A percentile compares a stretch with the other conserved stretches of the same genome.
phyloP scores from a whole-genome alignment of 2,797 vertebrate genomes.

The Paratrypauchen microcephalus region DNA sequence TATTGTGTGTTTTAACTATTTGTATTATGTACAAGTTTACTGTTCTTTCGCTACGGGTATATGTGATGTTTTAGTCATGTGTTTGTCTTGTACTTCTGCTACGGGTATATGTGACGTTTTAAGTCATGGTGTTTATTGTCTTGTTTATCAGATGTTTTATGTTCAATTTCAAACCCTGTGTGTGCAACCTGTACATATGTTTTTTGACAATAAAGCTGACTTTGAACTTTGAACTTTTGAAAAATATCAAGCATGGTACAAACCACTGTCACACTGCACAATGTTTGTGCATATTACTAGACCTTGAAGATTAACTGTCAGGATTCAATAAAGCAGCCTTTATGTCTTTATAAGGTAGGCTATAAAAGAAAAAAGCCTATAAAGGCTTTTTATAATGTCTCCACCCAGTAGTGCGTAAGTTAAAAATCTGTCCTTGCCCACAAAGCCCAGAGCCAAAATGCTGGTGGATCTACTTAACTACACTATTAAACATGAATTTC shows the following conservation, averaged over 20 bases:
- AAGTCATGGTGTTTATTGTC: too few species aligned
- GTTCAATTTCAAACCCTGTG: too few species aligned
- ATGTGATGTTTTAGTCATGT: too few species aligned
- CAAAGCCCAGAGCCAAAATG: conserved; percentile 45
- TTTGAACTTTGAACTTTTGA: too few species aligned
- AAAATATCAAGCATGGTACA: not conserved
- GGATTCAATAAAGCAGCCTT: conserved; percentile 22
- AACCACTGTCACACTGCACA: not conserved
- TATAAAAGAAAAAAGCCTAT: conserved; percentile 13
- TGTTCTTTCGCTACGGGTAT: too few species aligned
- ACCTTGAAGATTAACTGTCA: conserved; percentile 2
- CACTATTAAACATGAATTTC: conserved; percentile 47
- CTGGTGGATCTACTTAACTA: conserved; percentile 41
- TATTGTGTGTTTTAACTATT: too few species aligned
- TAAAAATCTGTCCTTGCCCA: conserved; percentile 37
- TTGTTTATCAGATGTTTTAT: too few species aligned
- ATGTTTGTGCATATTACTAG: conserved; percentile 5
- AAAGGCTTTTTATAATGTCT: conserved; percentile 36
- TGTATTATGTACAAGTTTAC: too few species aligned
- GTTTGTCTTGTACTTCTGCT: too few species aligned
- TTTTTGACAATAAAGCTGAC: too few species aligned
- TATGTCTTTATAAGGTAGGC: conserved; percentile 17
- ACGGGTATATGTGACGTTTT: too few species aligned
- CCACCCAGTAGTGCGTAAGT: conserved; percentile 30
- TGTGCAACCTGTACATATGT: too few species aligned